Evolutionary conservation across 2,888 invertebrate species (phyloP).

Genomic region (Dascillus cervinus): DNA sequence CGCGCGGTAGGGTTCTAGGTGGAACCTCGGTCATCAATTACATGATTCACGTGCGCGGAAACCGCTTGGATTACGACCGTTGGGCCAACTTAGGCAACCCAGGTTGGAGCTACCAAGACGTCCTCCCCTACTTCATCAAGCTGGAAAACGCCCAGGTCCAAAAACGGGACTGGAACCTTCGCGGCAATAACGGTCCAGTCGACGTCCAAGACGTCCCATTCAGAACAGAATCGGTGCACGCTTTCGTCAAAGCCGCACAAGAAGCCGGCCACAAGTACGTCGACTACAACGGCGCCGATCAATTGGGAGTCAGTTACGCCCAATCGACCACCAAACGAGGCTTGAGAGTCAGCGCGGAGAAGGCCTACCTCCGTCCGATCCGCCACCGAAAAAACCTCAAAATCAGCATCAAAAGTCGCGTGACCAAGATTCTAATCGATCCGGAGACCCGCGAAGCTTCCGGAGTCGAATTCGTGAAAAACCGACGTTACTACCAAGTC

Average conservation of each 20-base stretch:
- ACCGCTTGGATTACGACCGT: constrained; percentile 60
- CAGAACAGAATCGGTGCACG: constrained; percentile 44
- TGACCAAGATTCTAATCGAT: constrained; percentile 60
- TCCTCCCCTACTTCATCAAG: constrained; percentile 42
- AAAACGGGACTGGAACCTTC: constrained; percentile 32
- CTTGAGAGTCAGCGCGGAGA: constrained; percentile 57
- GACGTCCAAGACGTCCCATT: constrained; percentile 37
- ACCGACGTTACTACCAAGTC: constrained; percentile 40
- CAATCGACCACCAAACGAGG: constrained; percentile 56
- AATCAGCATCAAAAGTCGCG: constrained; percentile 54
- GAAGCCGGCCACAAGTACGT: constrained; percentile 58
- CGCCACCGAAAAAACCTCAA: constrained; percentile 57
- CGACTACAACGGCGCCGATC: constrained; percentile 60
- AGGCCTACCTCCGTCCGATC: constrained; percentile 55
- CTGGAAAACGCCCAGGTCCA: constrained; percentile 37
- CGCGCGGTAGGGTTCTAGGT: constrained; percentile 46
- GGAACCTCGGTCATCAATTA: constrained; percentile 45
- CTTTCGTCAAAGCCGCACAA: constrained; percentile 55
- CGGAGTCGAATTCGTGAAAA: constrained; percentile 59
- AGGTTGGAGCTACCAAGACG: constrained; percentile 47
- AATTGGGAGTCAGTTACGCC: constrained; percentile 54
- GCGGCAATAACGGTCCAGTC: constrained; percentile 39
- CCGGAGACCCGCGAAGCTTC: constrained; percentile 52
- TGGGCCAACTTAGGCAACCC: constrained; percentile 40
- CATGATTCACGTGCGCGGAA: constrained; percentile 48